Conservation (phyloP, 2,113 vertebrate species). For the Picathartes gymnocephalus region DNA sequence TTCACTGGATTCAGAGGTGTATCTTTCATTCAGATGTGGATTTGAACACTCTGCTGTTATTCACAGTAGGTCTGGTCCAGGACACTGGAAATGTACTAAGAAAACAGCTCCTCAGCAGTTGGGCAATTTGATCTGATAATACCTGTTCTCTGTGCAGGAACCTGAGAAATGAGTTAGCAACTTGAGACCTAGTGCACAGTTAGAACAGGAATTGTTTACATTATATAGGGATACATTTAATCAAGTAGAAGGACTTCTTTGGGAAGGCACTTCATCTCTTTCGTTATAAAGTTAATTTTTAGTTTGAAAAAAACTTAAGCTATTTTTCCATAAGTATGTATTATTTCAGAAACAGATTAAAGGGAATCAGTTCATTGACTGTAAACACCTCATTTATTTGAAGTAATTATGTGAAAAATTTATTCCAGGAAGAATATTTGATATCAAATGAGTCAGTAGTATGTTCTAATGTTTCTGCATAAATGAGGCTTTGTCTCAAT, state of each 20-base stretch:
- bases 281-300: background rate
- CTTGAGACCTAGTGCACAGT: background rate
- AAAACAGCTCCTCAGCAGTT: background rate
- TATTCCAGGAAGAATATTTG: conserved; percentile 28
- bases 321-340: background rate
- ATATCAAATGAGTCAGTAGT: conserved; percentile 18
- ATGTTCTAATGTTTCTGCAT: background rate
- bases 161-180: background rate
- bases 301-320: background rate
- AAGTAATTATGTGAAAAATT: conserved; percentile 44
- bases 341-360: conserved; percentile 29
- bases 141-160: background rate
- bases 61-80: background rate
- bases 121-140: background rate
- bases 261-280: background rate
- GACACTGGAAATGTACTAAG: background rate
- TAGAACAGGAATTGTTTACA: background rate
- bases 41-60: background rate
- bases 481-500: conserved; percentile 45
- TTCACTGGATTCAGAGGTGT: background rate
- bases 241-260: background rate
- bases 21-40: background rate
- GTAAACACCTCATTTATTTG: conserved; percentile 43
- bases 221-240: background rate
- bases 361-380: background rate